These are phyloP conservation scores for Lydus trimaculatus DNA, from an alignment of 2,888 invertebrate genomes.

Conservation along the genomic window DNA sequence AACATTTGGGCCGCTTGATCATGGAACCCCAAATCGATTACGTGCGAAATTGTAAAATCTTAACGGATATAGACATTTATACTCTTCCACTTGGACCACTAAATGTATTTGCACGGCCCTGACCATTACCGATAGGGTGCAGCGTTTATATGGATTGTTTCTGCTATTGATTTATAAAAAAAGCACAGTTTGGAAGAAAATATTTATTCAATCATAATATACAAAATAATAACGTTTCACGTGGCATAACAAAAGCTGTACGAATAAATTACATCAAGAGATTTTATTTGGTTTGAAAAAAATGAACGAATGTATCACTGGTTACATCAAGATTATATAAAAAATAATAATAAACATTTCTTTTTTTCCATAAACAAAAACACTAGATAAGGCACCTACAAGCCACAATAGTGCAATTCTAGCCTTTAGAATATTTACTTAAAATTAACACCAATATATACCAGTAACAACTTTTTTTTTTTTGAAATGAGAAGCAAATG, in stretches of 20 bases:
- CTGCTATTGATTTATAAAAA: background rate
- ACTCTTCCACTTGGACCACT: too few species aligned
- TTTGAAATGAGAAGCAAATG: conserved; percentile 27
- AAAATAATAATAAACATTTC: conserved; percentile 28
- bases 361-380: conserved; percentile 14
- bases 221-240: background rate
- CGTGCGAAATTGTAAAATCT: too few species aligned
- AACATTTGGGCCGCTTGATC: too few species aligned
- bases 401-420: conserved; percentile 40
- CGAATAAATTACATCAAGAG: conserved; percentile 3
- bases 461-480: background rate
- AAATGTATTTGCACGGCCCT: too few species aligned
- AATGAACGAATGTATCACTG: background rate
- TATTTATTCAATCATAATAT: background rate
- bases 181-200: background rate
- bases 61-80: too few species aligned
- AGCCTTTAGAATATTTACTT: conserved; percentile 23
- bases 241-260: conserved; percentile 5
- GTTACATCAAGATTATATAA: conserved; percentile 12
- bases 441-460: conserved; percentile 18
- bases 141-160: too few species aligned
- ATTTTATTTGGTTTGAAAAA: background rate
- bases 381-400: conserved; percentile 44
- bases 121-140: too few species aligned
- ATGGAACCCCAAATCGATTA: too few species aligned